Evolutionary conservation across 1,140 invertebrate species (phyloP), one percentile per base, ranked within the genome.

Genomic region (Formica exsecta): DNA sequence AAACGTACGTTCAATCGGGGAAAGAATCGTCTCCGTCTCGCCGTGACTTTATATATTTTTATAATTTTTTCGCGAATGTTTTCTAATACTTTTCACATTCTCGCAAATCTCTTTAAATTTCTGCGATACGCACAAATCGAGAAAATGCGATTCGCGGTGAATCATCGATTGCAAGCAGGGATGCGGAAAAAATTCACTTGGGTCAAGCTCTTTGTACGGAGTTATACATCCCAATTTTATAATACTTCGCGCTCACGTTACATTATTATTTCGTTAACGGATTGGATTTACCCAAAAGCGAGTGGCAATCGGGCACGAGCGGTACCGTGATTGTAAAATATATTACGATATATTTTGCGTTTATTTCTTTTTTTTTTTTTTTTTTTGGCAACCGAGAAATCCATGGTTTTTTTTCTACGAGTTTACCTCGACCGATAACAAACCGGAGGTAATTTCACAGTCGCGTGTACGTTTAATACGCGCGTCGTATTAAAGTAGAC

Each of bases 121-220:
- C 7, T 32, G 22, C 16, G 16, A 9, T 22, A 73, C 48, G 25
- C 25, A 54, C 16, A 16, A 19, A 19, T 51, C 25, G 48, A 6
- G 44, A 51, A 48, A 73, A 16, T 11, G 70, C 9, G 38, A n/a
- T 2, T 11, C 36, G 25, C 32, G 65, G 22, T 57, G 19, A 32
- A 73, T 44, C 51, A 59, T 59, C 25, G 66, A 81, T 73, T 29
- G 6, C 51, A 25, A 57, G 25, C 66, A 25, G 54, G 36, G 36
- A 32, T 36, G 61, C 61, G 64, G 22, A 5, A 19, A 19, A 51
- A 81, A 81, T 81, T 81, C 66, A 81, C 79, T 81, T 44, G 59
- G 19, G 25, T 71, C 51, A 61, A 73, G 25, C 79, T n/a, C 48
- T 54, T 8, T 25, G 22, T 36, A 13, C 22, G 22, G 11, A 38